Conservation (phyloP, 1,140 invertebrate genomes). For the Drosophila funebris region DNA sequence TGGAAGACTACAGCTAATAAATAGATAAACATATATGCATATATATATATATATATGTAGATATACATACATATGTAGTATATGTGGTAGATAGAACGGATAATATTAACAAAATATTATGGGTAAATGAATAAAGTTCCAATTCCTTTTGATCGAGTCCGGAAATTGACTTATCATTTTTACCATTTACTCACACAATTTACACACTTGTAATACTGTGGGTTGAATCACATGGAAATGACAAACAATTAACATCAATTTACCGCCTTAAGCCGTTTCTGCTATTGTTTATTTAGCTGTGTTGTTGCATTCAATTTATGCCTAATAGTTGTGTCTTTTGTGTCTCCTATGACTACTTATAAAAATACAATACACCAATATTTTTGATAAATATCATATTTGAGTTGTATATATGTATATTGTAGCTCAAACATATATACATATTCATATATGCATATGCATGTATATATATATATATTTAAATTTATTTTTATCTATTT, state of each 20-base stretch:
- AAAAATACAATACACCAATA: constrained; percentile 38
- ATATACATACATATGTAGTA: constrained; percentile 10
- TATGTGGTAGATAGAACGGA: constrained; percentile 19
- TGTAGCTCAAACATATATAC: too few species aligned
- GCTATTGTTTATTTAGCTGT: background rate
- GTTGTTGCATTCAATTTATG: constrained; percentile 3
- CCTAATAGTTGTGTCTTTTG: constrained; percentile 17
- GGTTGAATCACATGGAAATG: background rate
- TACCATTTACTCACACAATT: too few species aligned
- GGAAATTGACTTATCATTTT: background rate
- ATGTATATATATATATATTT: constrained; percentile 1
- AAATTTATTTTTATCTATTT: background rate
- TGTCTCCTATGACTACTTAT: constrained; percentile 18
- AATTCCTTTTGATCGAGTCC: constrained; percentile 9
- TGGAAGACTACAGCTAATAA: constrained; percentile 77
- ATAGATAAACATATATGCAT: constrained; percentile 27
- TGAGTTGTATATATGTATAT: background rate
- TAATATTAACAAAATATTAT: background rate
- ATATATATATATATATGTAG: constrained; percentile 15
- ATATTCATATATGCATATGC: background rate
- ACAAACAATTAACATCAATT: background rate
- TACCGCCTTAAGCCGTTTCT: background rate
- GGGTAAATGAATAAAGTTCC: background rate
- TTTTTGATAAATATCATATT: constrained; percentile 9
- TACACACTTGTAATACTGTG: too few species aligned